Percentiles rank a stretch among this genome's conserved stretches.
Conservation (phyloP, 1,140 invertebrate genomes). For the Zaprionus inermis region DNA sequence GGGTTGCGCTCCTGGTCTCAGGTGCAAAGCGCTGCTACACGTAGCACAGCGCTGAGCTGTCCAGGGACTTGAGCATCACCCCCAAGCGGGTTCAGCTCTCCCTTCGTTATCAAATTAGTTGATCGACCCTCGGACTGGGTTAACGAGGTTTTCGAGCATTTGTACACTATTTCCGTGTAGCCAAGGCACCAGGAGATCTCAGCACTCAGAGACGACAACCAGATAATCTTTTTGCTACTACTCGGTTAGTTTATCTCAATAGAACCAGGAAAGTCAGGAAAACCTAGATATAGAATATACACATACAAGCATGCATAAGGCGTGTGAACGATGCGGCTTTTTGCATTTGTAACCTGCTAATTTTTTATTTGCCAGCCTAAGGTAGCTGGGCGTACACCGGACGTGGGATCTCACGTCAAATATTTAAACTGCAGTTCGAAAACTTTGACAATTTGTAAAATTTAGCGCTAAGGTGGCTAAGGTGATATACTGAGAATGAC, state of each 20-base stretch:
- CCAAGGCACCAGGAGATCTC: neutral
- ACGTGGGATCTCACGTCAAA: conserved; percentile 41
- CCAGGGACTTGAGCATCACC: conserved; percentile 27
- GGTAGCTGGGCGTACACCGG: conserved; percentile 1
- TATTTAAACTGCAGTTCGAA: conserved; percentile 24
- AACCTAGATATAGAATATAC: neutral
- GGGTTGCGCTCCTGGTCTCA: conserved; percentile 36
- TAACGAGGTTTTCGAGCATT: neutral
- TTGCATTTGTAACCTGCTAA: conserved; percentile 13
- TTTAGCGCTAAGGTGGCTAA: neutral
- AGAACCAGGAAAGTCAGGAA: neutral
- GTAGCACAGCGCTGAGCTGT: conserved; percentile 14
- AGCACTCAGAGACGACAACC: neutral
- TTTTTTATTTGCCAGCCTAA: conserved; percentile 21
- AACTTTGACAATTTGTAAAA: conserved; percentile 37
- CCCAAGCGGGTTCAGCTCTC: neutral
- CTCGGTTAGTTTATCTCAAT: neutral
- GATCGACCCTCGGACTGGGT: neutral
- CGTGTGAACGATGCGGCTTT: neutral
- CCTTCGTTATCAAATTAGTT: conserved; percentile 1
- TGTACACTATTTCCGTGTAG: neutral
- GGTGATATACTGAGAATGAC: conserved; percentile 31
- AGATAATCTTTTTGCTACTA: too few relatives aligned
- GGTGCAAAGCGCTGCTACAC: conserved; percentile 53
- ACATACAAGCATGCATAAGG: neutral